Conservation (phyloP, 2,797 vertebrate species). For the Gorsachius magnificus region DNA sequence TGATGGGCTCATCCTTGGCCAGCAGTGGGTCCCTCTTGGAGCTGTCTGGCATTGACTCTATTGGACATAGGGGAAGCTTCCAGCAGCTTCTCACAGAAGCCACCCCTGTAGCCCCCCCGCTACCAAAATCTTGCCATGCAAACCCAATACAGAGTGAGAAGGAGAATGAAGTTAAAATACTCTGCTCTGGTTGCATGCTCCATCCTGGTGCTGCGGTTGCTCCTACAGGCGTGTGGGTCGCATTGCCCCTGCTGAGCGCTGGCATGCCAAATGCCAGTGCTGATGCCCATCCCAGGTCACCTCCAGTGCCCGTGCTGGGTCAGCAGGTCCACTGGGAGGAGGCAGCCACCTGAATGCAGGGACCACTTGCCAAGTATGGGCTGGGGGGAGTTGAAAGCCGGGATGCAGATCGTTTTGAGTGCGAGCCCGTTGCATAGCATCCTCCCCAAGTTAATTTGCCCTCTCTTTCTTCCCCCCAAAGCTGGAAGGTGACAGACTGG, state of each 20-base stretch:
- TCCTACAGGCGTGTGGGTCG: neutral
- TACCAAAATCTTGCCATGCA: no score
- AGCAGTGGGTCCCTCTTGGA: no score
- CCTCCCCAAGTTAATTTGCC: neutral
- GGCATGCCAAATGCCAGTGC: accelerated
- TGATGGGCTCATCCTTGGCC: no score
- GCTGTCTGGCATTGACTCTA: no score
- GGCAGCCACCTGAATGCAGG: accelerated
- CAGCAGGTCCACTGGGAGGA: neutral
- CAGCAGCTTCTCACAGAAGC: no score
- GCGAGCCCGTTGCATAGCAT: accelerated
- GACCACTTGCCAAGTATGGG: accelerated
- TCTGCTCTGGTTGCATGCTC: neutral
- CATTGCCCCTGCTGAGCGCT: neutral
- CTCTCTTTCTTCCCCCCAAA: conserved; percentile 58
- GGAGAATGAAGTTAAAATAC: neutral
- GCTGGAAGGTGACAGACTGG: conserved; percentile 91
- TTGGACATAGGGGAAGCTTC: no score
- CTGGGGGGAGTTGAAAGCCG: neutral
- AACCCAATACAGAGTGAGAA: neutral
- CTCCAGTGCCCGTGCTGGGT: neutral
- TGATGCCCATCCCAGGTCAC: accelerated
- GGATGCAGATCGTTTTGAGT: neutral
- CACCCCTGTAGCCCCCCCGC: no score
- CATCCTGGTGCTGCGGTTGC: neutral